Percentiles rank a stretch among this genome's conserved stretches.
phyloP scores from a whole-genome alignment of 2,113 vertebrate genomes.

The Leuciscus idus region DNA sequence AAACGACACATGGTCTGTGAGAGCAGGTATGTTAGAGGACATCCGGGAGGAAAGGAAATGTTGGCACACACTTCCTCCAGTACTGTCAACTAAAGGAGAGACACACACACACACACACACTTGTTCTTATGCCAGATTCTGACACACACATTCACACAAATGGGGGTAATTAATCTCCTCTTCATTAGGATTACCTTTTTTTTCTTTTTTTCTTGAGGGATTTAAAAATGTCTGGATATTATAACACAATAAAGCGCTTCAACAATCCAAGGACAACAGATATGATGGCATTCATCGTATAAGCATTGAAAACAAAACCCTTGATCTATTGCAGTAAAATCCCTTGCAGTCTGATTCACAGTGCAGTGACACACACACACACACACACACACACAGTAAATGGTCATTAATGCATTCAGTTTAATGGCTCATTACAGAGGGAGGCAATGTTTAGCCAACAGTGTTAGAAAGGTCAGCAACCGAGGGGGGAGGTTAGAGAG shows the following conservation, averaged over 20 bases:
- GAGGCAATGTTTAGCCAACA: constrained; percentile 63
- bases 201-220: constrained; percentile 11
- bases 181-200: constrained; percentile 23
- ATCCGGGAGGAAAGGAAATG: constrained; percentile 32
- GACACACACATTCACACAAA: constrained; percentile 61
- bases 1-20: constrained; percentile 13
- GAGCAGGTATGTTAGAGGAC: constrained; percentile 27
- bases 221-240: constrained; percentile 20
- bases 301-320: background rate
- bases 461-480: constrained; percentile 60
- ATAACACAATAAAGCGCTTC: constrained; percentile 17
- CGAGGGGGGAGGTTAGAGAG: constrained; percentile 56
- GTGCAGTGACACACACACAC: constrained; percentile 60
- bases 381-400: constrained; percentile 45
- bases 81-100: constrained; percentile 45
- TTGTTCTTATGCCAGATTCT: constrained; percentile 55
- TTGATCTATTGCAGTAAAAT: constrained; percentile 8
- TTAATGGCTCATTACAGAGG: constrained; percentile 56
- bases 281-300: background rate
- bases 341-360: background rate
- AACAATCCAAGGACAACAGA: constrained; percentile 25
- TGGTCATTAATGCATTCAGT: constrained; percentile 59
- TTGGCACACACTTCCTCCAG: constrained; percentile 36
- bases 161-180: constrained; percentile 21
- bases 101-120: constrained; percentile 54